These are phyloP conservation scores for Melanotaenia maccullochi DNA, from an alignment of 2,797 vertebrate species.

Conservation along the genomic window DNA sequence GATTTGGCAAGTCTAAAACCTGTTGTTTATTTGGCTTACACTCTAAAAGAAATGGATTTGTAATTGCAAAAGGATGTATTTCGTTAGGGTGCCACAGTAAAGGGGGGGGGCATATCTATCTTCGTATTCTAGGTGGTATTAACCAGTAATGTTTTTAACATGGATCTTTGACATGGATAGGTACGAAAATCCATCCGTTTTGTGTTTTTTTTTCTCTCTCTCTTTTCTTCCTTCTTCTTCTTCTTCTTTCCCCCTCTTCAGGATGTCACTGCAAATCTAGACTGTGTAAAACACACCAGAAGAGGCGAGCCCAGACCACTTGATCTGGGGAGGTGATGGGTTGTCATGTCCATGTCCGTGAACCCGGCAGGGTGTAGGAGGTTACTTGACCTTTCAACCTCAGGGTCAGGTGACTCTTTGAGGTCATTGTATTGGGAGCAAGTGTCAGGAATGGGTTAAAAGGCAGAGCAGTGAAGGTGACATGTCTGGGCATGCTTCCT, in stretches of 20 bases:
- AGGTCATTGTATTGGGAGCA: constrained; percentile 67
- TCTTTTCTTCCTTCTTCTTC: too few relatives aligned
- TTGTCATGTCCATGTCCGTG: constrained; percentile 65
- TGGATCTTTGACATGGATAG: constrained; percentile 18
- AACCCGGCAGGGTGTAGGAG: constrained; percentile 66
- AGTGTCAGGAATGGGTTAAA: constrained; percentile 77
- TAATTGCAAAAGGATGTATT: constrained; percentile 19
- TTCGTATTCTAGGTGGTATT: constrained; percentile 6
- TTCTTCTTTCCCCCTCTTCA: constrained; percentile 5
- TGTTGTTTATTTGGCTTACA: constrained; percentile 28
- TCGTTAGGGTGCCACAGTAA: constrained; percentile 17
- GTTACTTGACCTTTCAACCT: constrained; percentile 81
- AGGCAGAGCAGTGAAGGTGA: constrained; percentile 71
- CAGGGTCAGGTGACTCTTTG: constrained; percentile 81
- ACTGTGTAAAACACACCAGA: constrained; percentile 32
- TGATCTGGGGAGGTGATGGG: constrained; percentile 58
- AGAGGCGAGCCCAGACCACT: constrained; percentile 49
- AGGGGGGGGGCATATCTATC: background rate
- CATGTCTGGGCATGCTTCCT: constrained; percentile 78
- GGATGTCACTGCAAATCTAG: constrained; percentile 28
- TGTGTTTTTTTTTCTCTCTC: background rate
- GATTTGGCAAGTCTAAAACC: constrained; percentile 20
- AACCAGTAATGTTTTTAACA: constrained; percentile 29
- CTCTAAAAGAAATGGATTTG: constrained; percentile 27
- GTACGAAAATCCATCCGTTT: constrained; percentile 15